Percentiles rank a stretch among this genome's conserved stretches.
Evolutionary conservation across 2,113 vertebrate genomes (phyloP).

Genomic region (Acanthisitta chloris): DNA sequence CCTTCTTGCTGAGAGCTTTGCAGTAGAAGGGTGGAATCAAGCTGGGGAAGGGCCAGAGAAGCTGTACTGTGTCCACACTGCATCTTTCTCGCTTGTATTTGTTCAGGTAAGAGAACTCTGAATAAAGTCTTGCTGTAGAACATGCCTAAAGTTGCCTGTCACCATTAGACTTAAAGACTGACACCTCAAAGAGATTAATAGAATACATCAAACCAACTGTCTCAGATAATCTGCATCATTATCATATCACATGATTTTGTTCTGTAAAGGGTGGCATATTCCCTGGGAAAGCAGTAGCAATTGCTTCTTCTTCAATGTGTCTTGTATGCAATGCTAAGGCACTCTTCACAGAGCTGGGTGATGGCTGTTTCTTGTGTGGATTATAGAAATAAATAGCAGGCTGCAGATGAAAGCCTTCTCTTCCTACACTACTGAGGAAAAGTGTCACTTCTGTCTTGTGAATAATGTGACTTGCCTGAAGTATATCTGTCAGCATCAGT

Average conservation of each 20-base stretch:
- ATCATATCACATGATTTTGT: neutral
- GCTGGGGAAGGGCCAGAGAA: neutral
- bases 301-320: neutral
- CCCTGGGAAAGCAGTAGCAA: neutral
- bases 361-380: neutral
- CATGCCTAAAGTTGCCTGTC: neutral
- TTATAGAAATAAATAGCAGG: neutral
- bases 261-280: neutral
- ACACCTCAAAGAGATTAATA: neutral
- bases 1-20: neutral
- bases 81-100: neutral
- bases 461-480: neutral
- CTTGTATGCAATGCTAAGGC: neutral
- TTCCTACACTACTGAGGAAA: neutral
- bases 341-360: neutral
- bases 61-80: neutral
- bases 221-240: neutral
- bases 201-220: neutral
- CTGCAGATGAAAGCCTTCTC: constrained; percentile 6
- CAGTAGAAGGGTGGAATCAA: neutral
- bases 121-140: neutral
- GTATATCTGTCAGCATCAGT: neutral
- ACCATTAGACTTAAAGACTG: neutral
- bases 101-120: neutral
- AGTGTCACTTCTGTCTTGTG: neutral